Conservation (phyloP, 92 coral and sea anemone species). For the Phymanthus crucifer region DNA sequence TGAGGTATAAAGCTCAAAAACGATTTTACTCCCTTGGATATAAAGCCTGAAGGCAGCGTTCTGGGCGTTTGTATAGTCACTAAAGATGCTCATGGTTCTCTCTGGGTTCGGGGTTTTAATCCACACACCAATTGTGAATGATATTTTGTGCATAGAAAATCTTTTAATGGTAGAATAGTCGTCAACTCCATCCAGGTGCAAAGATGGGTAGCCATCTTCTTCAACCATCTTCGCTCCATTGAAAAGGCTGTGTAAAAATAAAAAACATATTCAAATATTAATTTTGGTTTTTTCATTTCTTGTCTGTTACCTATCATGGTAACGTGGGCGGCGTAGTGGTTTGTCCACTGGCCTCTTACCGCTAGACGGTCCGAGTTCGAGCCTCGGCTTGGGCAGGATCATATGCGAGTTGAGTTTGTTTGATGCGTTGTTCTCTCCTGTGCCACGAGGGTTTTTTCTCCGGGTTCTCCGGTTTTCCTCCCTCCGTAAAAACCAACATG, state of each 20-base stretch:
- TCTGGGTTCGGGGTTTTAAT: slow-evolving; percentile 7
- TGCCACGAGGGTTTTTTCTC: too few relatives aligned
- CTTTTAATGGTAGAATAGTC: not conserved
- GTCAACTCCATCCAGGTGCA: not conserved
- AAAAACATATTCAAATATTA: not conserved
- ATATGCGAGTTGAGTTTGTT: too few relatives aligned
- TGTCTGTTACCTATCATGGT: too few relatives aligned
- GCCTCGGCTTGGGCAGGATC: too few relatives aligned
- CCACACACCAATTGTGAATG: not conserved
- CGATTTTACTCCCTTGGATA: not conserved
- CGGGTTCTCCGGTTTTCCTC: too few relatives aligned
- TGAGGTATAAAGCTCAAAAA: not conserved
- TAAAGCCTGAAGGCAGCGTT: slow-evolving; percentile 8
- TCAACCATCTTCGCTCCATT: not conserved
- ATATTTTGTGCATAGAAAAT: not conserved
- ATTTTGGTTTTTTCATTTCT: not conserved
- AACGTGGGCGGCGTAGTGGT: too few relatives aligned
- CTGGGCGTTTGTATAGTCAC: not conserved
- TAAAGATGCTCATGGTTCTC: slow-evolving; percentile 2
- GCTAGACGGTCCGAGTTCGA: too few relatives aligned
- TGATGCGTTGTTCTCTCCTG: too few relatives aligned
- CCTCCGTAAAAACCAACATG: too few relatives aligned
- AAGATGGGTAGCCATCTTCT: not conserved
- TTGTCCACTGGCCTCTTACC: too few relatives aligned
- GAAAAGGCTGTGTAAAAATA: not conserved